Evolutionary conservation across 2,113 vertebrate species (phyloP).

Genomic region (Hydropotes inermis): DNA sequence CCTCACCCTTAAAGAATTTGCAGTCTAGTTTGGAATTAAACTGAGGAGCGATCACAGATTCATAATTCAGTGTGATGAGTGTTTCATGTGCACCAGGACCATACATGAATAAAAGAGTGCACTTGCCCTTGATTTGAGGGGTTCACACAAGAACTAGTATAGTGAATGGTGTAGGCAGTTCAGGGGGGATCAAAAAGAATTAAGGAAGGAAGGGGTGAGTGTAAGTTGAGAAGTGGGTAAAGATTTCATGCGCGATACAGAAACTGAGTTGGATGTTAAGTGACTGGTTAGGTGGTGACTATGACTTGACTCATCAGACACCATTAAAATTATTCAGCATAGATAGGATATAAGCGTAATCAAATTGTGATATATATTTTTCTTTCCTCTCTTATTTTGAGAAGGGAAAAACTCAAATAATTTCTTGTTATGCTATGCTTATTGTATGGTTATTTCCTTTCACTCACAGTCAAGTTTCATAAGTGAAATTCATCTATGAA

Average conservation of each 20-base stretch:
- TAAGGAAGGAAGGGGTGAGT: neutral
- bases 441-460: neutral
- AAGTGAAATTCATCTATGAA: neutral
- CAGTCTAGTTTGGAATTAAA: neutral
- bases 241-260: neutral
- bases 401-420: neutral
- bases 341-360: neutral
- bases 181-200: neutral
- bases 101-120: neutral
- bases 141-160: neutral
- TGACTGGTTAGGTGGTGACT: neutral
- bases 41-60: neutral
- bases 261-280: neutral
- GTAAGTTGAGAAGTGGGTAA: neutral
- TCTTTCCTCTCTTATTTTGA: neutral
- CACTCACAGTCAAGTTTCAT: neutral
- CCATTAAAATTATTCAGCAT: neutral
- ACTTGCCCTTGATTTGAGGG: neutral
- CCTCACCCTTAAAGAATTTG: neutral
- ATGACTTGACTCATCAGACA: neutral
- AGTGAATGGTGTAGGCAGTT: neutral
- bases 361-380: neutral
- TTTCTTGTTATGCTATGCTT: neutral
- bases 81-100: neutral
- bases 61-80: neutral